Conservation (phyloP, 2,888 invertebrate species). For the Epirrita christyi region DNA sequence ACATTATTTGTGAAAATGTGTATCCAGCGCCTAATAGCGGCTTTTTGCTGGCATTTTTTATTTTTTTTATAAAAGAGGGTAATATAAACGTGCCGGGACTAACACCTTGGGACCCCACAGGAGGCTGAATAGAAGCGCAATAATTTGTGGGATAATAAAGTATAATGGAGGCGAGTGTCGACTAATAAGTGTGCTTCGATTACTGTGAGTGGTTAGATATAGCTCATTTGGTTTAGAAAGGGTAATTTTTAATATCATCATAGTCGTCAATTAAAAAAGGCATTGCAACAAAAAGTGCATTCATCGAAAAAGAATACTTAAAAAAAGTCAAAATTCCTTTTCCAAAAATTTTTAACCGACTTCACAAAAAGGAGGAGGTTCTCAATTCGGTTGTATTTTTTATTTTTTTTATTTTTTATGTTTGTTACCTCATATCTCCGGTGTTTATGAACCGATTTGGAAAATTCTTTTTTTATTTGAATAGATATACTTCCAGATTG, state of each 20-base stretch:
- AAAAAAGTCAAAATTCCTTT: too few relatives aligned
- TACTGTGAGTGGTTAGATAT: conserved; percentile 11
- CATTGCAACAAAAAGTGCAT: not conserved
- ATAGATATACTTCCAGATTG: too few relatives aligned
- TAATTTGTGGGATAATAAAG: conserved; percentile 80
- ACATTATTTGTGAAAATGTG: conserved; percentile 66
- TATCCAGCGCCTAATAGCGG: conserved; percentile 48
- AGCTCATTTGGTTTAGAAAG: conserved; percentile 4
- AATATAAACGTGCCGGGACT: conserved; percentile 79
- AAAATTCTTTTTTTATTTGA: too few relatives aligned
- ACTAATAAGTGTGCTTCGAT: conserved; percentile 30
- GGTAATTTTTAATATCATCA: not conserved
- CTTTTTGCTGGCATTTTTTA: conserved; percentile 67
- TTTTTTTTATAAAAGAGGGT: conserved; percentile 73
- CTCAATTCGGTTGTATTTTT: too few relatives aligned
- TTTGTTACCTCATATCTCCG: too few relatives aligned
- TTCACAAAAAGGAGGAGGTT: too few relatives aligned
- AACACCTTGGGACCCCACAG: conserved; percentile 83
- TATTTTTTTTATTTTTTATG: too few relatives aligned
- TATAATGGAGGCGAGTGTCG: conserved; percentile 63
- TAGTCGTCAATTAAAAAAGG: not conserved
- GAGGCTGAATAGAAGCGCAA: conserved; percentile 61
- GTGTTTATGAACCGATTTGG: too few relatives aligned
- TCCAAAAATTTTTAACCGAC: too few relatives aligned
- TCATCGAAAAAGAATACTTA: not conserved